phyloP scores from a whole-genome alignment of 2,797 vertebrate genomes.

The Phylloscopus collybita region DNA sequence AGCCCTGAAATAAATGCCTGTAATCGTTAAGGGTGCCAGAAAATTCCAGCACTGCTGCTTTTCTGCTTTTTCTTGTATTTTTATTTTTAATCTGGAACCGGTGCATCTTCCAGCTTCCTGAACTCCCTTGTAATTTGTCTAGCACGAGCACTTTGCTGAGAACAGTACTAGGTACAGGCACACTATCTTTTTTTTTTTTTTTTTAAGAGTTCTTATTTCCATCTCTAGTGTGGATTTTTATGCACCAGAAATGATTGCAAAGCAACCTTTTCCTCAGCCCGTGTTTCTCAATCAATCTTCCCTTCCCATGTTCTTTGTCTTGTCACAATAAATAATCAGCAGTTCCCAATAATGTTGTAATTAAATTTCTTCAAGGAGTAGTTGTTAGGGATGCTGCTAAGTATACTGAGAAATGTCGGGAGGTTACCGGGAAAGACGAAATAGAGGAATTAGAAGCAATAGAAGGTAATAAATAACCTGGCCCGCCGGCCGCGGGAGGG shows the following conservation, averaged over 20 bases:
- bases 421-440: background rate
- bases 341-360: constrained; percentile 38
- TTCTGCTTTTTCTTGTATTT: background rate
- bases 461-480: background rate
- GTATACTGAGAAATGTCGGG: background rate
- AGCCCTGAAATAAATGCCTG: background rate
- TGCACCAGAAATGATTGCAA: background rate
- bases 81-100: background rate
- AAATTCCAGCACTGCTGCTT: background rate
- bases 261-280: background rate
- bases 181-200: too few relatives aligned
- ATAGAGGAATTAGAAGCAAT: background rate
- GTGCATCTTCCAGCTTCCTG: background rate
- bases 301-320: constrained; percentile 36
- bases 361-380: constrained; percentile 57
- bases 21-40: background rate
- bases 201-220: background rate
- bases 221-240: background rate
- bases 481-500: background rate
- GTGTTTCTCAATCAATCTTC: constrained; percentile 11
- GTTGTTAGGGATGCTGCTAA: constrained; percentile 48
- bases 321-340: constrained; percentile 58
- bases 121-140: background rate
- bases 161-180: background rate
- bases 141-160: background rate